These are phyloP conservation scores for Nebria brevicollis DNA, from an alignment of 2,888 invertebrate genomes.

Conservation along the genomic window DNA sequence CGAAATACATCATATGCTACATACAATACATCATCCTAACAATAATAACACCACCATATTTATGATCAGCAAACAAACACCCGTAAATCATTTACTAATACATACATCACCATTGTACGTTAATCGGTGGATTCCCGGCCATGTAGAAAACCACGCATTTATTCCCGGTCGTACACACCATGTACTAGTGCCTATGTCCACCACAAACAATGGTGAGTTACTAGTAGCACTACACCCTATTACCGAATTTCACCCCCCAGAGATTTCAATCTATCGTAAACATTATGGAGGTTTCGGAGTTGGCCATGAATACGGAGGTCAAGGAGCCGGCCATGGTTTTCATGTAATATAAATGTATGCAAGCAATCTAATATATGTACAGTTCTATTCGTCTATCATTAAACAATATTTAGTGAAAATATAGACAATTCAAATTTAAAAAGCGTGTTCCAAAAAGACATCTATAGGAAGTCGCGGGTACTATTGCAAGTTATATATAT, in stretches of 20 bases:
- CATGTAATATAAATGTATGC: conserved; percentile 22
- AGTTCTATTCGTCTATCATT: too few relatives aligned
- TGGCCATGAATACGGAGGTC: conserved; percentile 35
- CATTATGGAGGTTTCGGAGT: conserved; percentile 38
- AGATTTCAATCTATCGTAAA: conserved; percentile 28
- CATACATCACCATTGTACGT: neutral
- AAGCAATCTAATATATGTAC: too few relatives aligned
- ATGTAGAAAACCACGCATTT: conserved; percentile 32
- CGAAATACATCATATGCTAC: conserved; percentile 18
- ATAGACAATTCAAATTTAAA: too few relatives aligned
- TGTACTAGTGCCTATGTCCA: conserved; percentile 16
- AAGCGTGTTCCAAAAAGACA: too few relatives aligned
- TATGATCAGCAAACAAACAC: neutral
- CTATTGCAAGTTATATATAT: too few relatives aligned
- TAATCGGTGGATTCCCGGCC: conserved; percentile 39
- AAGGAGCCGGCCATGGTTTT: conserved; percentile 42
- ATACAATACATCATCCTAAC: conserved; percentile 17
- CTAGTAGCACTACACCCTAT: conserved; percentile 6
- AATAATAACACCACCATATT: neutral
- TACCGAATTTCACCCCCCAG: too few relatives aligned
- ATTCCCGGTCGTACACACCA: conserved; percentile 21
- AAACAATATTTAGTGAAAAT: too few relatives aligned
- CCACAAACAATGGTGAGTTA: neutral
- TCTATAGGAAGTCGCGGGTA: too few relatives aligned
- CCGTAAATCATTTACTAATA: neutral